Evolutionary conservation across 2,797 vertebrate species (phyloP).

Genomic region (Phrynocephalus guinanensis): DNA sequence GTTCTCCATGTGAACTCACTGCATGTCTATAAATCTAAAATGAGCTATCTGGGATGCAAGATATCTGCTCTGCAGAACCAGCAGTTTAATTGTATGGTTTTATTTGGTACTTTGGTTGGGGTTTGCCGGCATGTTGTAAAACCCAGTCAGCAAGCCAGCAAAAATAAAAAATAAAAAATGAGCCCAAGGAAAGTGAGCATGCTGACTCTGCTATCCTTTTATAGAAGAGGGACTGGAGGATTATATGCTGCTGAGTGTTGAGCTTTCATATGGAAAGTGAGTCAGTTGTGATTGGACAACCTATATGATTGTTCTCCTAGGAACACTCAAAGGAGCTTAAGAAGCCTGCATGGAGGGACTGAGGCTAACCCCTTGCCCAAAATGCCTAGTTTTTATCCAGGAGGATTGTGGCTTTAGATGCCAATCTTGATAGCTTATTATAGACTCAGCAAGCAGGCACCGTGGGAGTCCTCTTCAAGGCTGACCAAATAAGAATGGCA

Average conservation of each 20-base stretch:
- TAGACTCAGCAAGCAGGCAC: neutral
- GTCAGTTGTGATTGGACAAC: neutral
- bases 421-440: neutral
- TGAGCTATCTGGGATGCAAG: conserved; percentile 8
- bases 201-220: neutral
- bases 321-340: neutral
- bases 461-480: neutral
- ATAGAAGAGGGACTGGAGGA: neutral
- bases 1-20: conserved; percentile 6
- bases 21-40: conserved; percentile 10
- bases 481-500: neutral
- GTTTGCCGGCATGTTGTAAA: conserved; percentile 18
- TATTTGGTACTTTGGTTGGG: conserved; percentile 11
- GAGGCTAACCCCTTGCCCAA: conserved; percentile 4
- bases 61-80: conserved; percentile 1
- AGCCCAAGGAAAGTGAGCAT: neutral
- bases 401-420: neutral
- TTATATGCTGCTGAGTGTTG: conserved; percentile 25
- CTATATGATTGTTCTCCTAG: conserved; percentile 5
- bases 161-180: neutral
- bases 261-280: conserved; percentile 10
- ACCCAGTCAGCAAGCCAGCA: conserved; percentile 1
- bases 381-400: conserved; percentile 3
- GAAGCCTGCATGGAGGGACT: neutral
- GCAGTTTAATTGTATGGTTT: conserved; percentile 17